These are phyloP conservation scores for Gobio gobio DNA, from an alignment of 2,113 vertebrate genomes.

Conservation along the genomic window DNA sequence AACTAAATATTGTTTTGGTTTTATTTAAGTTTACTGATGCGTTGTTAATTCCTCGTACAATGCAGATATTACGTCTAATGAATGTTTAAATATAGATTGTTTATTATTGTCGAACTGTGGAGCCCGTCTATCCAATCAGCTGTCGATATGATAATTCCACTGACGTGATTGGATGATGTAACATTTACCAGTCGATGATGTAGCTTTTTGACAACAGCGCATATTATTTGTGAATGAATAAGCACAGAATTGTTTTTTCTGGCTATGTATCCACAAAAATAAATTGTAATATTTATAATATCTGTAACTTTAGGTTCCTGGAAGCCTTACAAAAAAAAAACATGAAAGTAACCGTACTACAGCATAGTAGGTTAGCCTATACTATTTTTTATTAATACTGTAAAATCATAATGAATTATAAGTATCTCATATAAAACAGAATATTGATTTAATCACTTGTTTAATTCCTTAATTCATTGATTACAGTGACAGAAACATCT, in stretches of 20 bases:
- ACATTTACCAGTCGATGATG: background rate
- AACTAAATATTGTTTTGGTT: background rate
- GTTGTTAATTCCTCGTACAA: background rate
- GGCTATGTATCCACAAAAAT: background rate
- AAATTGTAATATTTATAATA: background rate
- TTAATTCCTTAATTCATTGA: background rate
- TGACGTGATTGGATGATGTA: conserved; percentile 61
- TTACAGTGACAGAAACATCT: background rate
- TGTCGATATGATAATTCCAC: conserved; percentile 48
- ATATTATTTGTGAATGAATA: background rate
- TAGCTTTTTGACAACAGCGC: too few species aligned
- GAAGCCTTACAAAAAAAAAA: too few species aligned
- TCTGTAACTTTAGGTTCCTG: too few species aligned
- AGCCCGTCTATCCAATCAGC: conserved; percentile 62
- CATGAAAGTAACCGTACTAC: background rate
- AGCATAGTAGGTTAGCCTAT: background rate
- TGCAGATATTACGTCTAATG: background rate
- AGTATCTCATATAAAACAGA: background rate
- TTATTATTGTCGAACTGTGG: conserved; percentile 18
- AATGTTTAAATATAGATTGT: background rate
- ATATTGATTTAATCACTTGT: background rate
- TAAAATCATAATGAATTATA: background rate
- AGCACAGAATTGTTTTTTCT: background rate
- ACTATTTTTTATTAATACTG: background rate
- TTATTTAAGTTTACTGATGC: background rate